These are phyloP conservation scores for Heteronetta atricapilla DNA, from an alignment of 2,113 vertebrate genomes.

Conservation along the genomic window DNA sequence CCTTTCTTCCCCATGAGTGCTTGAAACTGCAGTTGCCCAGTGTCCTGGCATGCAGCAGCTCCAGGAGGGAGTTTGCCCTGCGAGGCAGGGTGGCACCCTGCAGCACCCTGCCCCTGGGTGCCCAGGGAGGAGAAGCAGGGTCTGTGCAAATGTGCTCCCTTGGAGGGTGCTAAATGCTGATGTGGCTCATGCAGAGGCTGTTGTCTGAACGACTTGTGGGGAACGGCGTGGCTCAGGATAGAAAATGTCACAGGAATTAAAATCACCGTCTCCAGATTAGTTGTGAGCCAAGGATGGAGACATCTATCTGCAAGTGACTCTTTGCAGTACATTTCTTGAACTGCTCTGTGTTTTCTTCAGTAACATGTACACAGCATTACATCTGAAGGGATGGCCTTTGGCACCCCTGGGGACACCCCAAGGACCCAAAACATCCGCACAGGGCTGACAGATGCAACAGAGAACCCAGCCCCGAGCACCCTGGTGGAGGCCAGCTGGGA, in stretches of 20 bases:
- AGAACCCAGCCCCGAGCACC: neutral
- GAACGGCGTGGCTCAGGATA: neutral
- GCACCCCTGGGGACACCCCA: neutral
- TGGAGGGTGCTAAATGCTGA: neutral
- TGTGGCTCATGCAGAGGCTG: neutral
- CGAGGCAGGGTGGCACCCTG: neutral
- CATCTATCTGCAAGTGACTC: neutral
- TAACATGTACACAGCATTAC: neutral
- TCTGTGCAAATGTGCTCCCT: neutral
- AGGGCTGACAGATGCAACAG: neutral
- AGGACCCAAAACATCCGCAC: neutral
- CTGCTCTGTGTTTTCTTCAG: neutral
- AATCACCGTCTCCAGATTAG: neutral
- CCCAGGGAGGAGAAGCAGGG: neutral
- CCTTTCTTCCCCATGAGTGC: neutral
- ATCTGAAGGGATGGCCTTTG: accelerated
- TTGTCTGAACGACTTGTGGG: neutral
- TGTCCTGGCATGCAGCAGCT: neutral
- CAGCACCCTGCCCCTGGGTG: accelerated
- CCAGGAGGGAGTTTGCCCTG: neutral
- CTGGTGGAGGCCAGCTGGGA: neutral
- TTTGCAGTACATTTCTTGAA: neutral
- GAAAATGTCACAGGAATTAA: slow-evolving; percentile 28
- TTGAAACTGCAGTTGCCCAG: neutral
- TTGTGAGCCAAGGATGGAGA: neutral